Conservation (phyloP, 2,888 invertebrate species). For the Sipha maydis region DNA sequence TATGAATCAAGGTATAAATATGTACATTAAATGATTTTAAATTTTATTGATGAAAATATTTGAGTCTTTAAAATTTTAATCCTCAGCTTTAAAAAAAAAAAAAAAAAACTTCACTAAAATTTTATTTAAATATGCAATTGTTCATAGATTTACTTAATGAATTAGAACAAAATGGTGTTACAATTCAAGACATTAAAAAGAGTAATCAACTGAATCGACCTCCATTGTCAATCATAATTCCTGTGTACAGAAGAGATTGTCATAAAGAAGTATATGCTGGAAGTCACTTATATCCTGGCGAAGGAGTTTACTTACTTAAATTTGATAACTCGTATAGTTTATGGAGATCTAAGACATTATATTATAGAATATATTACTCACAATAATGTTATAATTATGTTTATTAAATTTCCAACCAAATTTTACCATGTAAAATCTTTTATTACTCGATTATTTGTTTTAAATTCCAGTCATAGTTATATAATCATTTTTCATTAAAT, state of each 20-base stretch:
- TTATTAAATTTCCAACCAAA: background rate
- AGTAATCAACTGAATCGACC: constrained; percentile 68
- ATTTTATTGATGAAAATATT: background rate
- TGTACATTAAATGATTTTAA: constrained; percentile 19
- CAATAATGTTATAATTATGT: constrained; percentile 68
- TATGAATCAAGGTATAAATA: constrained; percentile 58
- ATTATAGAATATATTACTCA: constrained; percentile 98
- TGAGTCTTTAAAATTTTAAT: background rate
- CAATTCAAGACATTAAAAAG: constrained; percentile 51
- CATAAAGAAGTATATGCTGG: constrained; percentile 98
- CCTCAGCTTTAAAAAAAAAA: background rate
- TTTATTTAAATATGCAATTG: background rate
- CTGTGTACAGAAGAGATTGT: constrained; percentile 95
- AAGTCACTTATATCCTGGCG: constrained; percentile 94
- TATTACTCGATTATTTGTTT: background rate
- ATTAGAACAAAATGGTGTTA: constrained; percentile 52
- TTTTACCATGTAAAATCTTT: background rate
- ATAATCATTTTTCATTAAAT: background rate
- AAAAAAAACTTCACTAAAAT: background rate
- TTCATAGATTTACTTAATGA: constrained; percentile 52
- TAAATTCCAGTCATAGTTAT: constrained; percentile 4
- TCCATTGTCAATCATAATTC: constrained; percentile 85
- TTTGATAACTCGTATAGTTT: constrained; percentile 99
- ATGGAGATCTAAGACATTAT: constrained; percentile 98
- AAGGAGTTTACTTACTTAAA: constrained; percentile 96